These are phyloP conservation scores for Phaedon cochleariae DNA, from an alignment of 2,888 invertebrate species.

Conservation along the genomic window DNA sequence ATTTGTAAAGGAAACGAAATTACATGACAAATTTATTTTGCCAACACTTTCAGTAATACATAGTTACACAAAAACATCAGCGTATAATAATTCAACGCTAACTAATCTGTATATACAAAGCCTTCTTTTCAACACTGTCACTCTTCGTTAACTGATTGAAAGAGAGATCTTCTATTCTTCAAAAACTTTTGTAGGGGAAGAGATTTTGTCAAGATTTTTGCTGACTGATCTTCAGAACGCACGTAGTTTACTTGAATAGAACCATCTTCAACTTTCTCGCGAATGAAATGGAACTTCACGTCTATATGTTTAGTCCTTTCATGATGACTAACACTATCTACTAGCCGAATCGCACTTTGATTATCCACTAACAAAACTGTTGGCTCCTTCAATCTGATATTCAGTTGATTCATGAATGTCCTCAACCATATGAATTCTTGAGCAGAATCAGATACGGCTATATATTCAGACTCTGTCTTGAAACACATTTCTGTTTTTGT, in stretches of 20 bases:
- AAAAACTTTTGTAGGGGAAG: neutral
- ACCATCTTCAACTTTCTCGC: neutral
- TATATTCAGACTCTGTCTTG: neutral
- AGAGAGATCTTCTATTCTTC: no score
- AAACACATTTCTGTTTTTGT: no score
- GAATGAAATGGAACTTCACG: neutral
- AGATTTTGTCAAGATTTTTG: neutral
- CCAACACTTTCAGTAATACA: no score
- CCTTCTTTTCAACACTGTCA: no score
- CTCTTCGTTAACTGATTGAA: no score
- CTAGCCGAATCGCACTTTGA: neutral
- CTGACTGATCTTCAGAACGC: neutral
- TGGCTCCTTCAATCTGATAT: neutral
- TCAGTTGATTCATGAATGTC: neutral
- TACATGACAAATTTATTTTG: no score
- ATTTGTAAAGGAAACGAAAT: no score
- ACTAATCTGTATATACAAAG: no score
- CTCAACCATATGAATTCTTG: conserved; percentile 3
- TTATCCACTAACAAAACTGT: neutral
- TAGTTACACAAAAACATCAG: no score
- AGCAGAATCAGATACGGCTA: conserved; percentile 1
- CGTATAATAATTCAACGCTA: no score
- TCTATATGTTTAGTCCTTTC: neutral
- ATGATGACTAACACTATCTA: neutral
- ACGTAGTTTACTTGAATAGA: neutral